Evolutionary conservation across 2,113 vertebrate genomes (phyloP), one percentile per base, ranked within the genome.

Genomic region (Ammodytes marinus): DNA sequence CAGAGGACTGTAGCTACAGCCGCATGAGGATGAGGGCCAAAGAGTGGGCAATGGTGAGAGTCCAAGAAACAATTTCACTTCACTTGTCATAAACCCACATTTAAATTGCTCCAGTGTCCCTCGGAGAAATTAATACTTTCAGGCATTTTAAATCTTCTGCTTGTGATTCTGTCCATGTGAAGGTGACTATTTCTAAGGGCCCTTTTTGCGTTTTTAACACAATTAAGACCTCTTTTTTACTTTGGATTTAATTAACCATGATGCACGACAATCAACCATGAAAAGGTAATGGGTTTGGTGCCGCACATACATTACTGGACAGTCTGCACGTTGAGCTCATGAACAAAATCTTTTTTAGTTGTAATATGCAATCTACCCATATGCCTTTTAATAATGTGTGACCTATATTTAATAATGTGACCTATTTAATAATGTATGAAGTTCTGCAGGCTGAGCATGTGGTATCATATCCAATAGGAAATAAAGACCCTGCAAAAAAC

Each of bases 41-140:
- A 74, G 96, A 99, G 86, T 99, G 98, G 98, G 95, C 97, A 8
- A 97, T 98, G 97, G 98, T 99, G 73, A 96, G 96, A 80, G 6
- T 53, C 54, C 50, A 61, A 49, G 15, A 37, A 63, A 52, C 47
- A 39, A 1, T 27, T 14, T 57, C 17, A 65, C 19, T 19, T 15
- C 1, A 77, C 6, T 17, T n/a, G 15, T 11, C 11, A 73, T 19
- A 15, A 46, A 70, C 11, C 35, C n/a, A 74, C 15, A 45, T 69
- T 11, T 50, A 53, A 15, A n/a, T 47, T 14, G 8, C 19, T n/a
- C 14, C 7, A 43, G 15, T 68, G 7, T 39, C 27, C 70, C 9
- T 13, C 19, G 45, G 8, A 39, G 42, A 52, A 37, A 76, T 42
- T 37, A 77, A n/a, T 40, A 8, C 50, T 71, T 64, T 64, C 12